These are phyloP conservation scores for Labeo rohita DNA, from an alignment of 2,113 vertebrate species.

Conservation along the genomic window DNA sequence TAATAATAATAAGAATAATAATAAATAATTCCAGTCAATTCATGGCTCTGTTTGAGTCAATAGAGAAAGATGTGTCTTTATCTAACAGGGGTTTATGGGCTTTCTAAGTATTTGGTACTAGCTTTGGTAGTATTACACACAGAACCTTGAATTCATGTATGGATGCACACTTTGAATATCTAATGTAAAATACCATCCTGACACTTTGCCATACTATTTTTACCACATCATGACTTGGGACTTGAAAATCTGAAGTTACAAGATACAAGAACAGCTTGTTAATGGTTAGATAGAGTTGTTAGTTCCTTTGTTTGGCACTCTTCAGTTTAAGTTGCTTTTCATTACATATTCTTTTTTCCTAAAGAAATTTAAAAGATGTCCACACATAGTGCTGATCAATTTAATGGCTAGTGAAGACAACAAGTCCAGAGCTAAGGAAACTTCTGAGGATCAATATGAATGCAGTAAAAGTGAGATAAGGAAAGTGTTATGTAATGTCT, in stretches of 20 bases:
- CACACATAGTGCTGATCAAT: not conserved
- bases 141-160: no score
- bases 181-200: no score
- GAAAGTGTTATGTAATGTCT: slow-evolving; percentile 2
- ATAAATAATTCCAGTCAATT: no score
- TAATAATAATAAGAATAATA: no score
- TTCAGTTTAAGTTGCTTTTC: not conserved
- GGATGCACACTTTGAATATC: no score
- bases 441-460: not conserved
- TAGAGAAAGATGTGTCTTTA: no score
- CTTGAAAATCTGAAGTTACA: no score
- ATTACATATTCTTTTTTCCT: not conserved
- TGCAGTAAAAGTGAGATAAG: not conserved
- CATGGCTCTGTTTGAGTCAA: no score
- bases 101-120: no score
- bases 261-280: not conserved
- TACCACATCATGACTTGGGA: no score
- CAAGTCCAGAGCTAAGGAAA: not conserved
- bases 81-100: no score
- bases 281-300: not conserved
- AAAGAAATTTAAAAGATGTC: not conserved
- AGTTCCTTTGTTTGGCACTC: not conserved
- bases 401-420: not conserved
- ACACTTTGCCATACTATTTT: not conserved
- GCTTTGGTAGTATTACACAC: no score